Evolutionary conservation across 2,888 invertebrate species (phyloP), one percentile per base, ranked within the genome.

Genomic region (Pseudococcus viburni): DNA sequence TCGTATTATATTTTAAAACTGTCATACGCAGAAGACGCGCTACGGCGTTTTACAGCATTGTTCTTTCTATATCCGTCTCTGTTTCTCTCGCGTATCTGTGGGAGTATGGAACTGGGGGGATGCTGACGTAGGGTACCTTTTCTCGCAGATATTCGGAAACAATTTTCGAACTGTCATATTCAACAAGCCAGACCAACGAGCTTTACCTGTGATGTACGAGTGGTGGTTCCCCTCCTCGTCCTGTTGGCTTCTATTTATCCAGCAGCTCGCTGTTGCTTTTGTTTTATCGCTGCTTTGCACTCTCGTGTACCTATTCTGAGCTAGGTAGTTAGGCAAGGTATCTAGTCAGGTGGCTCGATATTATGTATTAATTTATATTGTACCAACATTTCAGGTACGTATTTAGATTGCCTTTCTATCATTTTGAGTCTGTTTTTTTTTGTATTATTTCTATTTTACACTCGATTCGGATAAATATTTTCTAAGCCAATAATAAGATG

Each of bases 141-240:
- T 80, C 88, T 88, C 77, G 26, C 26, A 42, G 73, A 88, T 77
- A 88, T 80, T 88, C 80, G 88, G 88, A 88, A 88, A 88, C 88
- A 88, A 88, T 88, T 88, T 88, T 88, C 80, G 83, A 88, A 88
- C 88, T 88, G 88, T 88, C 88, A 88, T 88, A 83, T 88, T 88
- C 88, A 80, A 88, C 86, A 73, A 73, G 33, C 73, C 73, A 73
- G 33, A 26, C 73, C 17, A 33, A 73, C 64, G 22, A 73, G 73
- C 26, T 73, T 73, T 73, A 73, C 73, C 73, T 73, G 73, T 42
- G 42, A 42, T 42, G 42, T 42, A 42, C 39, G 11, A 1, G 22
- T 22, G 9, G 19, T 33, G 7, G 6, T 33, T 9, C 39, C 73
- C 9, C 22, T 9, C 39, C 73, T 22, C 22, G 5, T 73, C 33